phyloP scores from a whole-genome alignment of 2,113 vertebrate species.

The Neopipo cinnamomea region DNA sequence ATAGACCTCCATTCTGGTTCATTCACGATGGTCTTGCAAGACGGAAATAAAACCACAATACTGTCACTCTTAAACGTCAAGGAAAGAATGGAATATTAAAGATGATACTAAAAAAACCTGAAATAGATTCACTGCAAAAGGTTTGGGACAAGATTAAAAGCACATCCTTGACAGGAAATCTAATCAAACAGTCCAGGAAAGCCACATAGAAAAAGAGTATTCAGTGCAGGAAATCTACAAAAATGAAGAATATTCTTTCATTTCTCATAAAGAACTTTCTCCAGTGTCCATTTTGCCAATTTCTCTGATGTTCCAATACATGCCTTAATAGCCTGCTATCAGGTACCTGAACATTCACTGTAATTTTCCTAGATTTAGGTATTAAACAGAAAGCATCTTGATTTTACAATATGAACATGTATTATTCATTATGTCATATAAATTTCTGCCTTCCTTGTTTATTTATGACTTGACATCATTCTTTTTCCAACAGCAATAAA shows the following conservation, averaged over 20 bases:
- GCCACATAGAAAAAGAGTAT: neutral
- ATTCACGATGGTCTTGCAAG: neutral
- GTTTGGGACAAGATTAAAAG: neutral
- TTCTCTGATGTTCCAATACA: neutral
- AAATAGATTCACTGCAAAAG: neutral
- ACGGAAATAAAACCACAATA: neutral
- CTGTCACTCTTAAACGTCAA: neutral
- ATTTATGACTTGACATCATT: neutral
- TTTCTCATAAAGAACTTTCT: neutral
- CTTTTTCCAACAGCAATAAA: neutral
- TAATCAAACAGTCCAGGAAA: neutral
- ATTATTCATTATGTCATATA: neutral
- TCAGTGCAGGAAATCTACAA: neutral
- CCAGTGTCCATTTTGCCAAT: neutral
- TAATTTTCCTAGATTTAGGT: neutral
- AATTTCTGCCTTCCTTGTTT: neutral
- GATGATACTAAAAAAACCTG: neutral
- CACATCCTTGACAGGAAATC: neutral
- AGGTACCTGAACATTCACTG: neutral
- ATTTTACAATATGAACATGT: neutral
- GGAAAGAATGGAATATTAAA: neutral
- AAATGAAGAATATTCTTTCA: neutral
- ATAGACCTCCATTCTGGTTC: neutral
- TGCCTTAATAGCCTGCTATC: neutral
- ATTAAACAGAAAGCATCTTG: neutral